Evolutionary conservation across 2,888 invertebrate genomes (phyloP), one percentile per base, ranked within the genome.

Genomic region (Geophilus truncorum): DNA sequence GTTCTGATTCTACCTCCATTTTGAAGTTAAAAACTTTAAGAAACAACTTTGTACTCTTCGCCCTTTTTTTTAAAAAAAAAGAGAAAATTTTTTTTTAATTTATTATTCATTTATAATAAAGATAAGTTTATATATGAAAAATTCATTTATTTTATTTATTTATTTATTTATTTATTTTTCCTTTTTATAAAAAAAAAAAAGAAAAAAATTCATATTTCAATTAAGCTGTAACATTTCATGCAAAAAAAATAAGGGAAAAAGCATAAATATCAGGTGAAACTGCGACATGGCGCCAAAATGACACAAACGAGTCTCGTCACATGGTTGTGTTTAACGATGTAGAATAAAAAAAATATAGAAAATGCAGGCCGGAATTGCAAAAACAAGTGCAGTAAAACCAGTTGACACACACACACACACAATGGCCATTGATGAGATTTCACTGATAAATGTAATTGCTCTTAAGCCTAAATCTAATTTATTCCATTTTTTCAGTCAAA

Each of bases 21-120:
- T 23, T 62, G 23, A 57, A 62, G 62, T 62, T 62, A 10, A 25
- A 62, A 62, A 62, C 62, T 62, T 45, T 6, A 45, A 28, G 23
- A 57, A 57, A 57, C 9, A 23, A 15, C 10, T 25, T 62, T 62
- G 62, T 62, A 62, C 28, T 62, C 62, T 23, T 23, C 25, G 25
- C 62, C 62, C 28, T 62, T 23, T 18, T n/a, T n/a, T n/a, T n/a
- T n/a, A n/a, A n/a, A n/a, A n/a, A n/a, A 7, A 62, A 62, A 25
- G 62, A 25, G 62, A 62, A 62, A 23, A 28, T 25, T 10, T 4
- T 62, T 9, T 57, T 62, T 62, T 62, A 62, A 62, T 62, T 62
- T 62, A 62, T 62, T 62, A 62, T 62, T 62, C 62, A 62, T 62
- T 62, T 62, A 23, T 62, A 62, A 62, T 62, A 62, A 62, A 62